phyloP scores from a whole-genome alignment of 2,113 vertebrate species.

The Chaetorhynchus papuensis region DNA sequence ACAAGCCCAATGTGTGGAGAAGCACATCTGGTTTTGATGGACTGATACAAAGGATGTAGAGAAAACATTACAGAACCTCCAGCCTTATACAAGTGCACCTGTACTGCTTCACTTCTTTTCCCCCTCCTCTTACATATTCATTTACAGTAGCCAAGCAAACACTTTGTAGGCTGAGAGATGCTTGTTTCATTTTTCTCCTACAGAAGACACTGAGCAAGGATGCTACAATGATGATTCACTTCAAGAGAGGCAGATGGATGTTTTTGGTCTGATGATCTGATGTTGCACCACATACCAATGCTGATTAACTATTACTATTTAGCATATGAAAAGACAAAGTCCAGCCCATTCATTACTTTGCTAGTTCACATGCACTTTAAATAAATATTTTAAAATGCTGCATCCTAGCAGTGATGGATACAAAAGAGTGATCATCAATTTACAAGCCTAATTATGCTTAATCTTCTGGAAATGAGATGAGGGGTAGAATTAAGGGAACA shows the following conservation, averaged over 20 bases:
- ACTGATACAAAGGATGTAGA: neutral
- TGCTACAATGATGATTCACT: neutral
- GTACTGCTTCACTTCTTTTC: neutral
- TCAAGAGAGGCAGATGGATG: conserved; percentile 33
- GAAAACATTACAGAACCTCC: neutral
- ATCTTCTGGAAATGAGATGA: neutral
- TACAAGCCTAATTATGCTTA: neutral
- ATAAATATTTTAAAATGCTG: neutral
- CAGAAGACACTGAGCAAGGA: neutral
- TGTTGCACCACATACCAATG: conserved; percentile 18
- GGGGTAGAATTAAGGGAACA: neutral
- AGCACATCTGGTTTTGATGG: neutral
- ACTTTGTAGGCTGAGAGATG: neutral
- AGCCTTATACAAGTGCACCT: neutral
- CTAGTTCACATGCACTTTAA: neutral
- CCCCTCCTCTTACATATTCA: neutral
- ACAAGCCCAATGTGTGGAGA: neutral
- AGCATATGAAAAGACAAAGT: conserved; percentile 38
- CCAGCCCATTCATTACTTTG: neutral
- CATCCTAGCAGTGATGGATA: neutral
- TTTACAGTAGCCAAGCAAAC: neutral
- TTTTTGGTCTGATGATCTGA: conserved; percentile 41
- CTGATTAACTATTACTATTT: conserved; percentile 29
- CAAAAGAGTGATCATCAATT: neutral
- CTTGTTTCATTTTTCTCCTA: neutral